phyloP scores from a whole-genome alignment of 2,113 vertebrate genomes.

The Ictalurus punctatus region DNA sequence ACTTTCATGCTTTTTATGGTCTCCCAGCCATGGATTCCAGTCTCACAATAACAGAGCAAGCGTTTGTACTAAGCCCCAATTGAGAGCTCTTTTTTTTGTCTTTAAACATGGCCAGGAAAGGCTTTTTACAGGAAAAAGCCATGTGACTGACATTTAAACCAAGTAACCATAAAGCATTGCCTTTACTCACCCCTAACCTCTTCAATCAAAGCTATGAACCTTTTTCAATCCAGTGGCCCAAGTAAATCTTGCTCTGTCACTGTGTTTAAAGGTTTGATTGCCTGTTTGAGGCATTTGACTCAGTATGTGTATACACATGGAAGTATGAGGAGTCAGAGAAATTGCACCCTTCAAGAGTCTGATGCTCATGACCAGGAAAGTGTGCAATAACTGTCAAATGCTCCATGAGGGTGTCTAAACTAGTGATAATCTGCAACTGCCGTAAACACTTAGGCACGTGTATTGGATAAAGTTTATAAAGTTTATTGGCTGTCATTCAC shows the following conservation, averaged over 20 bases:
- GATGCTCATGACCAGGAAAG: not conserved
- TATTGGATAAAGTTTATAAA: not conserved
- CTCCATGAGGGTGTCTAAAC: not conserved
- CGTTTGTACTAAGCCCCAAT: not conserved
- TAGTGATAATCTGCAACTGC: not conserved
- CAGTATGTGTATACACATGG: not conserved
- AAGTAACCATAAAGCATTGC: not conserved
- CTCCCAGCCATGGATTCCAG: not conserved
- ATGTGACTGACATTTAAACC: not conserved
- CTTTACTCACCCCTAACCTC: not conserved
- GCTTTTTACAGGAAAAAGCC: not conserved
- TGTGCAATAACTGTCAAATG: not conserved
- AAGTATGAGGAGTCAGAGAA: not conserved
- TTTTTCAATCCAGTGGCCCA: not conserved
- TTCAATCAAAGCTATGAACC: not conserved
- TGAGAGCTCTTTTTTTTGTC: not conserved
- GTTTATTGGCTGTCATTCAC: not conserved
- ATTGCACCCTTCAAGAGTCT: not conserved
- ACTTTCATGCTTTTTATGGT: constrained; percentile 3
- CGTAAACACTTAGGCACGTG: not conserved
- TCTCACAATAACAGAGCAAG: not conserved
- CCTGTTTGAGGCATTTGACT: not conserved
- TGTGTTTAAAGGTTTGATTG: not conserved
- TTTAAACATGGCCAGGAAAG: not conserved
- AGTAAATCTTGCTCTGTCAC: not conserved